Conservation (phyloP, 2,888 invertebrate species). For the Drosophila anomelani region DNA sequence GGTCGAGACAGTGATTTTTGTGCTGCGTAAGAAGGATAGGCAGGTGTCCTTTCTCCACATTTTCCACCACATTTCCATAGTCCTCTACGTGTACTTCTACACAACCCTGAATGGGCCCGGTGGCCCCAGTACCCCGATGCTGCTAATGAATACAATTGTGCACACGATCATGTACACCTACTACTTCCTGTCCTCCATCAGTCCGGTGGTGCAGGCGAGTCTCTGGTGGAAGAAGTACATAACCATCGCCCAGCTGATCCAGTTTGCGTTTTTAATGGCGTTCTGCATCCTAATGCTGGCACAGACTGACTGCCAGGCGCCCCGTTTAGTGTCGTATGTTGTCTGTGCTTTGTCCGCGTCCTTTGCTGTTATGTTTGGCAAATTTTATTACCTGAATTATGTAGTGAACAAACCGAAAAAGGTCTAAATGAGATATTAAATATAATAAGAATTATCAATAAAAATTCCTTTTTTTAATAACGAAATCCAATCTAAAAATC, state of each 20-base stretch:
- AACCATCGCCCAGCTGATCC: slow-evolving; percentile 51
- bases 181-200: slow-evolving; percentile 49
- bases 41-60: slow-evolving; percentile 55
- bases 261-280: slow-evolving; percentile 25
- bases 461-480: no score
- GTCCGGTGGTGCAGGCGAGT: slow-evolving; percentile 2
- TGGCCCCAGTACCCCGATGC: slow-evolving; percentile 25
- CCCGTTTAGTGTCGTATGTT: neutral
- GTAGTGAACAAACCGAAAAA: neutral
- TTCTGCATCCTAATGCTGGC: neutral
- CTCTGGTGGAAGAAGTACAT: slow-evolving; percentile 33
- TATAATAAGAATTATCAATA: no score
- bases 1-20: slow-evolving; percentile 57
- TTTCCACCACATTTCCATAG: slow-evolving; percentile 39
- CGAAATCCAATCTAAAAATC: no score
- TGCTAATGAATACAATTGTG: slow-evolving; percentile 30
- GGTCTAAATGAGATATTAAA: neutral
- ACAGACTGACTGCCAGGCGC: neutral
- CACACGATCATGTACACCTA: slow-evolving; percentile 56
- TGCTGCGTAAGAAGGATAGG: slow-evolving; percentile 56
- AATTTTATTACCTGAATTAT: slow-evolving; percentile 4
- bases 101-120: slow-evolving; percentile 43
- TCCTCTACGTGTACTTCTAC: neutral
- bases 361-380: slow-evolving; percentile 1
- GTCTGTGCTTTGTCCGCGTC: neutral